These are phyloP conservation scores for Laspeyria flexula DNA, from an alignment of 2,888 invertebrate species.

Conservation along the genomic window DNA sequence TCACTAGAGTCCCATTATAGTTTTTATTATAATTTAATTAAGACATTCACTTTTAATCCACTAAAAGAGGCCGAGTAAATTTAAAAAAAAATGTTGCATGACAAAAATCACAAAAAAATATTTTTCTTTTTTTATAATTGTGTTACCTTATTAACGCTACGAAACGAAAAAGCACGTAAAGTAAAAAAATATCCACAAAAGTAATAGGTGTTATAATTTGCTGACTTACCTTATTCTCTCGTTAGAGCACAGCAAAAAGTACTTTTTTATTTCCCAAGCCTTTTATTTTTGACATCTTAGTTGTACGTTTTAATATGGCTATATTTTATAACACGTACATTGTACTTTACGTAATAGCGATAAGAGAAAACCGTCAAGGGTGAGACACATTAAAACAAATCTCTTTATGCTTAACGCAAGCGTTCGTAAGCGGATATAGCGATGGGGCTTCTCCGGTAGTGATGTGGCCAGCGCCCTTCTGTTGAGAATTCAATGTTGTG, in stretches of 20 bases:
- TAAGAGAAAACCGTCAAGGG: slow-evolving; percentile 39
- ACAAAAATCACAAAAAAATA: no score
- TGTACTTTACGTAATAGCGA: slow-evolving; percentile 27
- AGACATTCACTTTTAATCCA: no score
- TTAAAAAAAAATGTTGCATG: no score
- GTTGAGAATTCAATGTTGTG: slow-evolving; percentile 32
- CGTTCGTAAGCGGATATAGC: slow-evolving; percentile 50
- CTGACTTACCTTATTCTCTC: neutral
- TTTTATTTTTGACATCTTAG: slow-evolving; percentile 24
- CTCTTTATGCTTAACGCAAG: slow-evolving; percentile 41
- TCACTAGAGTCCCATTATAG: no score
- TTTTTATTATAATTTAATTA: no score
- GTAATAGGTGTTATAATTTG: neutral
- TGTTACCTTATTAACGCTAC: no score
- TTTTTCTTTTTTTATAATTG: no score
- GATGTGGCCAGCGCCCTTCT: slow-evolving; percentile 8
- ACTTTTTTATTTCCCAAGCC: no score
- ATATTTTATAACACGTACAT: slow-evolving; percentile 27
- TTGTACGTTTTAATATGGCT: slow-evolving; percentile 20
- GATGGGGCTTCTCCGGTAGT: slow-evolving; percentile 43
- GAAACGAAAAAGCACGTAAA: neutral
- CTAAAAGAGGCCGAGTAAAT: no score
- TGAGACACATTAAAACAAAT: slow-evolving; percentile 44
- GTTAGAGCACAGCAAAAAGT: slow-evolving; percentile 10
- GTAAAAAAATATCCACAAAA: neutral